Conservation (phyloP, 2,113 vertebrate species). For the Copsychus sechellarum region DNA sequence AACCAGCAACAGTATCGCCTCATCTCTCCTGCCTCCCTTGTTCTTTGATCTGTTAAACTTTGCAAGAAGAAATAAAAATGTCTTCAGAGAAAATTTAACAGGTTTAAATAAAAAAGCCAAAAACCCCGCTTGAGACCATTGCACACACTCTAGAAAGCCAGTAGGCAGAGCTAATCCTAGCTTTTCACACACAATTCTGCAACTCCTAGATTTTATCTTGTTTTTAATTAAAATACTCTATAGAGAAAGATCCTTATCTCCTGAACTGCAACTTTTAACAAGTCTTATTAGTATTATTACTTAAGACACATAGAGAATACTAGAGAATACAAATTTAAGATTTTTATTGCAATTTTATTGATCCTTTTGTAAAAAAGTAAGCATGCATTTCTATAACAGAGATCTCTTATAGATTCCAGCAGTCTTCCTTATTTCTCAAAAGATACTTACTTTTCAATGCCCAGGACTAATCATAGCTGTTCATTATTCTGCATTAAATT, state of each 20-base stretch:
- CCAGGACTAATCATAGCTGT: neutral
- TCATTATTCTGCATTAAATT: slow-evolving; percentile 21
- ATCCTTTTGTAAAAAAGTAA: neutral
- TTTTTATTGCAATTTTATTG: neutral
- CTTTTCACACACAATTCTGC: neutral
- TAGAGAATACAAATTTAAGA: neutral
- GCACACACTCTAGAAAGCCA: neutral
- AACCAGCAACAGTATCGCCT: neutral
- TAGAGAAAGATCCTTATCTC: slow-evolving; percentile 18
- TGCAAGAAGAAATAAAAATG: neutral
- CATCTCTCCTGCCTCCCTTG: neutral
- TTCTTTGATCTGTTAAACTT: neutral
- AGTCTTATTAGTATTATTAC: neutral
- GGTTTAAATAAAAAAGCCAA: neutral
- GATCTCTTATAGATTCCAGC: neutral
- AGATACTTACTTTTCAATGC: slow-evolving; percentile 2
- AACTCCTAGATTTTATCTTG: slow-evolving; percentile 38
- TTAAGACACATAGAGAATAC: neutral
- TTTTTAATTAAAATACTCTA: slow-evolving; percentile 49
- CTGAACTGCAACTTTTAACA: neutral
- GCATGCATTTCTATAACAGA: neutral
- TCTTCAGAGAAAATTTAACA: neutral
- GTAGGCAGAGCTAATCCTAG: neutral
- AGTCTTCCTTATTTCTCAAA: neutral
- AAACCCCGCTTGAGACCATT: neutral